Base-by-base conservation (phyloP, 1,140 invertebrate genomes). In the Oncopodura yosiiana region DNA sequence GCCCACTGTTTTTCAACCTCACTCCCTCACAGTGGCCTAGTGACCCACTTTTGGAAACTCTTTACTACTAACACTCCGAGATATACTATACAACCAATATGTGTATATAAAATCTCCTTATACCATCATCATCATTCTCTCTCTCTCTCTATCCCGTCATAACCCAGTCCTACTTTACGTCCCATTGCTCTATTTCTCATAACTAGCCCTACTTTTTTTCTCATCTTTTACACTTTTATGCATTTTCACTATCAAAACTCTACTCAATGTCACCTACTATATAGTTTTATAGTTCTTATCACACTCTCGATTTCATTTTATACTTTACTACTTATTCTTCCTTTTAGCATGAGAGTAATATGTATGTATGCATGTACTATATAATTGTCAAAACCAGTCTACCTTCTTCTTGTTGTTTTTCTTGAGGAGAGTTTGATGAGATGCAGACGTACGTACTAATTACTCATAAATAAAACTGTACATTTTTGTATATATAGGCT, bases 1-100 rank as follows among this genome's bases (percentile, higher is more conserved):
- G 3, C 4, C 9, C 12, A 4, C 5, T 48, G 23, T 19, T 8
- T 18, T 23, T 29, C 39, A 16, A 23, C 48, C 23, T 42, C 55
- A 32, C 26, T 56, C 53, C 54, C 59, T 61, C 50, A 53, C 54
- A 38, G 37, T 59, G 61, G 51, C 61, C 61, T 56, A 62, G 49
- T 62, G 56, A 62, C 61, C 61, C 44, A 62, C 56, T 59, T 62
- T 60, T 58, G 53, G 24, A 62, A 54, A 53, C 53, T 52, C 58
- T 32, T 16, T 21, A 26, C 49, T 19, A n/a, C 36, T 24, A 19
- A 27, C 26, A n/a, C 14, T 16, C 42, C 14, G 21, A 21, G 4
- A 23, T 29, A 18, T 6, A 14, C 14, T 27, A 12, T 26, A 11
- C 24, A 29, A 14, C 23, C 3, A n/a, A 23, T 30, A 14, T 26